Percentiles rank a stretch among this genome's conserved stretches.
These are phyloP conservation scores for Chironomus riparius DNA, from an alignment of 2,888 invertebrate genomes.

Conservation along the genomic window DNA sequence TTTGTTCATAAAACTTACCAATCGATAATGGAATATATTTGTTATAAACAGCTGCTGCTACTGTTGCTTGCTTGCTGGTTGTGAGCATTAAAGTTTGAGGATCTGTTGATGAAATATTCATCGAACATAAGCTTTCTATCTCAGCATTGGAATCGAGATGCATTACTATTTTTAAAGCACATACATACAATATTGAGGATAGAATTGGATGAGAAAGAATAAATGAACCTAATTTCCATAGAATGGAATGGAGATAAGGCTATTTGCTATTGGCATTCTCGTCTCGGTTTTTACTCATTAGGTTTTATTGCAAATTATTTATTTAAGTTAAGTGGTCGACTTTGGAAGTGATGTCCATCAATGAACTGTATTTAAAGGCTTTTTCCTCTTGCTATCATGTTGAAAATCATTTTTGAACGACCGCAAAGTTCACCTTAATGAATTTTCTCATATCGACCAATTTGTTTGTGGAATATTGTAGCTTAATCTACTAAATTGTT, in stretches of 20 bases:
- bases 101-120: neutral
- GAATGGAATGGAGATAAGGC: neutral
- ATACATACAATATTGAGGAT: neutral
- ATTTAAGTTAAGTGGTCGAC: no score
- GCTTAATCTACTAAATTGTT: neutral
- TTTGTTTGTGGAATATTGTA: neutral
- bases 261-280: neutral
- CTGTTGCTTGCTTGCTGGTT: neutral
- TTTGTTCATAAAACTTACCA: neutral
- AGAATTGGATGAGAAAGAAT: neutral
- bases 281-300: neutral
- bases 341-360: no score
- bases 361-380: no score
- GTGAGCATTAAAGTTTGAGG: neutral
- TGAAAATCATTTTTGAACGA: no score
- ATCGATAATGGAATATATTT: neutral
- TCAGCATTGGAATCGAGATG: no score
- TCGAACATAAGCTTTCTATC: neutral
- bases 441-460: neutral
- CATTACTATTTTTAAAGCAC: no score
- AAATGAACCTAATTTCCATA: conserved; percentile 12
- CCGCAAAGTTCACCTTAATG: neutral
- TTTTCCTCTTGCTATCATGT: no score
- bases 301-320: conserved; percentile 1
- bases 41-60: neutral